Conservation (phyloP, 2,888 invertebrate species). For the Busseola fusca region DNA sequence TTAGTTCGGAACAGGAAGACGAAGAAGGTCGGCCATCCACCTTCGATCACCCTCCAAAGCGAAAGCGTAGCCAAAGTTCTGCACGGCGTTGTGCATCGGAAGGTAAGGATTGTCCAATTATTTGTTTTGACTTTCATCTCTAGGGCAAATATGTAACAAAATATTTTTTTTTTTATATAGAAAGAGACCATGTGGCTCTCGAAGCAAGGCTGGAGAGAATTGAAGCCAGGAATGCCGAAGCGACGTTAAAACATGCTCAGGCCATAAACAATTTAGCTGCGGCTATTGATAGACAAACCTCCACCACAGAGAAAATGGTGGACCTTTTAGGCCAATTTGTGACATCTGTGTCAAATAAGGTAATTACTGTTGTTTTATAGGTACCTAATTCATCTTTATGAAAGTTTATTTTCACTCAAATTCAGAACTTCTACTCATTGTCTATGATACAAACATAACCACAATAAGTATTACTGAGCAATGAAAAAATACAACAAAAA, state of each 20-base stretch:
- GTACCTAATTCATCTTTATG: no score
- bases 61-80: no score
- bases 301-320: constrained; percentile 14
- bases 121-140: constrained; percentile 1
- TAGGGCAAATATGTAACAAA: constrained; percentile 6
- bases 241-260: not conserved
- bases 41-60: no score
- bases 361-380: constrained; percentile 9
- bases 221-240: not conserved
- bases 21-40: no score
- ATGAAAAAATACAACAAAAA: no score
- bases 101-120: not conserved
- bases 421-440: constrained; percentile 6
- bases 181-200: constrained; percentile 13
- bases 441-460: constrained; percentile 7
- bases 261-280: not conserved
- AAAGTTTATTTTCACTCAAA: constrained; percentile 5
- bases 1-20: no score
- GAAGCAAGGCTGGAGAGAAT: constrained; percentile 1
- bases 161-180: constrained; percentile 4
- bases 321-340: not conserved
- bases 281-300: not conserved
- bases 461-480: not conserved
- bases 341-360: constrained; percentile 7
- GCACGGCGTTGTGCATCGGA: no score